Evolutionary conservation across 2,113 vertebrate species (phyloP).

Genomic region (Elephantulus edwardii): DNA sequence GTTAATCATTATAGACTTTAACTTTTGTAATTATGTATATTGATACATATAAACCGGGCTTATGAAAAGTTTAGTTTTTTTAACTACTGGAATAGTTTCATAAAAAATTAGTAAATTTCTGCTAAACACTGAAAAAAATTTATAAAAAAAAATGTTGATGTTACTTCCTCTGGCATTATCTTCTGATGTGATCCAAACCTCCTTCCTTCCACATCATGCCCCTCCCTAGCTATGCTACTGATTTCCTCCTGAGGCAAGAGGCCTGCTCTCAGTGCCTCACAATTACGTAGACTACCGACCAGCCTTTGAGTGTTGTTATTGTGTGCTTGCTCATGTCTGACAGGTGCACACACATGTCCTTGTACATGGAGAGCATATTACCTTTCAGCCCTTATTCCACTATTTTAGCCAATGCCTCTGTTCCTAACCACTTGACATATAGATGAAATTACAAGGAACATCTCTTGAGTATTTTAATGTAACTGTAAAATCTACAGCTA

Average conservation of each 20-base stretch:
- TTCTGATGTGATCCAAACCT: too few species aligned
- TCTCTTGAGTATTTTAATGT: background rate
- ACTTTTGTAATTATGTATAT: background rate
- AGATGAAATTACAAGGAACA: slow-evolving; percentile 15
- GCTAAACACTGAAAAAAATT: too few species aligned
- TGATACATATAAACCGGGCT: background rate
- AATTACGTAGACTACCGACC: rapidly evolving
- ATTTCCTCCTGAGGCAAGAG: background rate
- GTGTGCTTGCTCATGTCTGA: too few species aligned
- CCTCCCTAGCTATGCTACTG: too few species aligned
- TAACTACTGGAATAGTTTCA: background rate
- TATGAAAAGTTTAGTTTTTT: background rate
- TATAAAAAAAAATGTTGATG: too few species aligned
- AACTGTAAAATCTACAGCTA: background rate
- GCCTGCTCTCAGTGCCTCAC: background rate
- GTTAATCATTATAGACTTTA: background rate
- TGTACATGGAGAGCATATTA: background rate
- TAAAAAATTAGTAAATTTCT: background rate
- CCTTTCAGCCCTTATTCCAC: background rate
- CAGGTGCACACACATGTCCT: rapidly evolving
- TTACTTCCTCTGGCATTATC: too few species aligned
- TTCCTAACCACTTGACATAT: background rate
- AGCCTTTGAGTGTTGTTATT: background rate
- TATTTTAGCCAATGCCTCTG: background rate
- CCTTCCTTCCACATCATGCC: too few species aligned